Base-by-base conservation (phyloP, 2,888 invertebrate genomes). In the Tridacna gigas region DNA sequence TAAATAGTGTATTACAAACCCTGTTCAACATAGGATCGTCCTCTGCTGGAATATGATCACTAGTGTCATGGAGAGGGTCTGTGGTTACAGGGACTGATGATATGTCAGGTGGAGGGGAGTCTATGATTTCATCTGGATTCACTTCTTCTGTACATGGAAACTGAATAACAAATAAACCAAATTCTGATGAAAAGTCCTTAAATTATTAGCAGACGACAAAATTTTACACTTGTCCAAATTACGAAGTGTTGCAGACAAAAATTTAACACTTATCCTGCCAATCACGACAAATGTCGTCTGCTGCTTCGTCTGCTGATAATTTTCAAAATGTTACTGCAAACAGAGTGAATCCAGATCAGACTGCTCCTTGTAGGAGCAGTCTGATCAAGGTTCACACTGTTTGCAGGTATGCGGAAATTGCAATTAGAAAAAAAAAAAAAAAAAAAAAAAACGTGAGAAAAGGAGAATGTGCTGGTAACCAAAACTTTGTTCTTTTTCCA, bases 301-400 rank as follows among this genome's bases (percentile, higher is more conserved):
- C n/a, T n/a, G n/a, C n/a, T n/a, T n/a, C n/a, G n/a, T n/a, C n/a
- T n/a, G n/a, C n/a, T n/a, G n/a, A n/a, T n/a, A n/a, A n/a, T n/a
- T n/a, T n/a, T n/a, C n/a, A n/a, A n/a, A n/a, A n/a, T n/a, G n/a
- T n/a, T n/a, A n/a, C n/a, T n/a, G n/a, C n/a, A n/a, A n/a, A n/a
- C n/a, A n/a, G n/a, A n/a, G n/a, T n/a, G n/a, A n/a, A n/a, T n/a
- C n/a, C n/a, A n/a, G n/a, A n/a, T n/a, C n/a, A n/a, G n/a, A n/a
- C n/a, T n/a, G n/a, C n/a, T n/a, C n/a, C n/a, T n/a, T n/a, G n/a
- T n/a, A 56, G 56, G 56, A 56, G 56, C 56, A 56, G 56, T 56
- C 56, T 56, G 56, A 56, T 56, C 56, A 56, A n/a, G 56, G 56
- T 56, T 56, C 56, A 56, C n/a, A 56, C 56, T 56, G 56, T 56